These are phyloP conservation scores for Prunella himalayana DNA, from an alignment of 2,113 vertebrate species.

Conservation along the genomic window DNA sequence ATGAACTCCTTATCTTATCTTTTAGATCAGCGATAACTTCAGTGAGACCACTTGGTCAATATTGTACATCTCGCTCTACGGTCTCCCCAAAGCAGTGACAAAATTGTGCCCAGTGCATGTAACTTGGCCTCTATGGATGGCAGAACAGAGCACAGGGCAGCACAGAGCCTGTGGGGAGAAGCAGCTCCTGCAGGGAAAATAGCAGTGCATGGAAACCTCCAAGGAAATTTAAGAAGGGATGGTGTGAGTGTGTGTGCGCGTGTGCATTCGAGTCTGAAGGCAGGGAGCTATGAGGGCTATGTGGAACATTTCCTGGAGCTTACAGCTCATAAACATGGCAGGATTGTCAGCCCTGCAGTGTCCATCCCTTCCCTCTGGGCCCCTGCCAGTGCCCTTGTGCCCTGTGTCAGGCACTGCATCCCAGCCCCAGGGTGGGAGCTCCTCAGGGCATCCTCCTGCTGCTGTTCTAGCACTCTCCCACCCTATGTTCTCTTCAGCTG, in stretches of 20 bases:
- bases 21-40: neutral
- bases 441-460: neutral
- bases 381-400: neutral
- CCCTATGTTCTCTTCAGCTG: neutral
- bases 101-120: neutral
- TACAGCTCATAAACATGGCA: constrained; percentile 13
- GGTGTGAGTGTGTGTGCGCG: neutral
- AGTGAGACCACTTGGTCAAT: neutral
- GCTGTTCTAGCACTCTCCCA: fast-evolving
- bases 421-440: neutral
- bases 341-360: neutral
- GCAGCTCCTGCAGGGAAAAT: neutral
- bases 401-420: fast-evolving
- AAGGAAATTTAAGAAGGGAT: constrained; percentile 35
- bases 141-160: neutral
- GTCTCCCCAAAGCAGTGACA: neutral
- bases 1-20: neutral
- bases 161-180: neutral
- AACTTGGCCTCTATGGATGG: neutral
- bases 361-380: neutral
- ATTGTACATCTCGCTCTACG: neutral
- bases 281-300: constrained; percentile 53
- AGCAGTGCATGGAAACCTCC: neutral
- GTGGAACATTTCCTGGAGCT: constrained; percentile 61
- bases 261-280: neutral